phyloP scores from a whole-genome alignment of 2,888 invertebrate genomes.

The Tenthredo notha region DNA sequence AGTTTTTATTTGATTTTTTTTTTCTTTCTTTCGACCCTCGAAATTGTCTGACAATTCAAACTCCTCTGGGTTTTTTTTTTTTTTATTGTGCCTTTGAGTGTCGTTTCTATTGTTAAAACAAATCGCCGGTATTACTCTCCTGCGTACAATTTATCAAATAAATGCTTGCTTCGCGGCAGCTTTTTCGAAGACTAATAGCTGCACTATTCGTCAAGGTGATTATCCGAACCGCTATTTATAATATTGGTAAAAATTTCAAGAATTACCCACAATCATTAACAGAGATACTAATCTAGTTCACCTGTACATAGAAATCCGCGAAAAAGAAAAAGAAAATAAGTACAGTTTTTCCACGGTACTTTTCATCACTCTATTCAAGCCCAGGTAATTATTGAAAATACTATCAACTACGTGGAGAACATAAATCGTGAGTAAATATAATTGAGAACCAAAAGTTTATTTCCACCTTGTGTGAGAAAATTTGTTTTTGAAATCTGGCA shows the following conservation, averaged over 20 bases:
- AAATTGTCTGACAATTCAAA: conserved; percentile 19
- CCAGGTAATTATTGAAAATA: no score
- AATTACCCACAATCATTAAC: no score
- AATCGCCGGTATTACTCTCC: conserved; percentile 26
- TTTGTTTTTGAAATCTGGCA: neutral
- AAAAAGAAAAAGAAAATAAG: no score
- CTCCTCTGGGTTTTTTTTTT: neutral
- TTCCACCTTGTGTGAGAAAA: neutral
- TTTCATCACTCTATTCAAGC: no score
- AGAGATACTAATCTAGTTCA: no score
- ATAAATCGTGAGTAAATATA: no score
- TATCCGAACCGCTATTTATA: neutral
- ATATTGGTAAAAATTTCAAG: no score
- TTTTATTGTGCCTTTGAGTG: conserved; percentile 33
- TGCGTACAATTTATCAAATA: conserved; percentile 9
- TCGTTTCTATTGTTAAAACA: conserved; percentile 9
- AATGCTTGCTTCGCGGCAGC: neutral
- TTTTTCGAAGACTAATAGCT: neutral
- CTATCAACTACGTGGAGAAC: no score
- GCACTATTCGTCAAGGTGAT: neutral
- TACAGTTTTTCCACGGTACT: neutral
- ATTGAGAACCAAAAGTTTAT: neutral
- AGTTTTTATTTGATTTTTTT: neutral
- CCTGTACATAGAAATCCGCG: no score
- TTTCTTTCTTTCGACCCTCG: neutral